phyloP scores from a whole-genome alignment of 2,888 invertebrate species.

The Rhamphomyia laevipes region DNA sequence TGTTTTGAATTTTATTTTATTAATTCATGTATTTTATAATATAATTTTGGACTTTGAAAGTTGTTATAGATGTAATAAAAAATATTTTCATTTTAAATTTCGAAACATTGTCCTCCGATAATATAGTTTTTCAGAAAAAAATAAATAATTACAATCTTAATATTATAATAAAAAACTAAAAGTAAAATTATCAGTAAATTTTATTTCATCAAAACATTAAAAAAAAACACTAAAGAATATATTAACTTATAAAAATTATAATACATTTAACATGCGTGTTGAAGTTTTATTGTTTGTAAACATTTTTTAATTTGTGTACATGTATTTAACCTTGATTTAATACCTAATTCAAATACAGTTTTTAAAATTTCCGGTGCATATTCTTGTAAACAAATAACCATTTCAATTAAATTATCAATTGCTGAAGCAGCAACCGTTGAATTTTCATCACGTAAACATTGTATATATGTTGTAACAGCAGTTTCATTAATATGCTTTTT shows the following conservation, averaged over 20 bases:
- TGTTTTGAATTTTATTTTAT: too few relatives aligned
- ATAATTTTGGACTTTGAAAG: too few relatives aligned
- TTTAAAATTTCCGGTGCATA: constrained; percentile 66
- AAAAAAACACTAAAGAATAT: background rate
- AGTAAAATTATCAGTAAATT: too few relatives aligned
- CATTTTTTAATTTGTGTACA: constrained; percentile 65
- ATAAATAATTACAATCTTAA: too few relatives aligned
- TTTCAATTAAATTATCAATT: constrained; percentile 71
- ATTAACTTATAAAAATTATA: background rate
- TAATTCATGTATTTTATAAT: too few relatives aligned
- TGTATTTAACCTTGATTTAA: constrained; percentile 66
- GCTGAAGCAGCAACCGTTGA: constrained; percentile 68
- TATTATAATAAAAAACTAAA: too few relatives aligned
- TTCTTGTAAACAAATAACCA: constrained; percentile 74
- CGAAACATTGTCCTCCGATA: too few relatives aligned
- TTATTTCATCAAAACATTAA: too few relatives aligned
- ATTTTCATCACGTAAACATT: constrained; percentile 68
- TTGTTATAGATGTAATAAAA: too few relatives aligned
- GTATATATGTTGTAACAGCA: constrained; percentile 65
- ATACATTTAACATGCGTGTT: constrained; percentile 56
- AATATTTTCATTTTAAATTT: too few relatives aligned
- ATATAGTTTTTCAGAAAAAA: too few relatives aligned
- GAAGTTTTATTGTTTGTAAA: constrained; percentile 67
- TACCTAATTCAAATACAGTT: constrained; percentile 71
- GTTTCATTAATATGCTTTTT: constrained; percentile 41